phyloP scores from a whole-genome alignment of 2,113 vertebrate species.

The Pterocles gutturalis region DNA sequence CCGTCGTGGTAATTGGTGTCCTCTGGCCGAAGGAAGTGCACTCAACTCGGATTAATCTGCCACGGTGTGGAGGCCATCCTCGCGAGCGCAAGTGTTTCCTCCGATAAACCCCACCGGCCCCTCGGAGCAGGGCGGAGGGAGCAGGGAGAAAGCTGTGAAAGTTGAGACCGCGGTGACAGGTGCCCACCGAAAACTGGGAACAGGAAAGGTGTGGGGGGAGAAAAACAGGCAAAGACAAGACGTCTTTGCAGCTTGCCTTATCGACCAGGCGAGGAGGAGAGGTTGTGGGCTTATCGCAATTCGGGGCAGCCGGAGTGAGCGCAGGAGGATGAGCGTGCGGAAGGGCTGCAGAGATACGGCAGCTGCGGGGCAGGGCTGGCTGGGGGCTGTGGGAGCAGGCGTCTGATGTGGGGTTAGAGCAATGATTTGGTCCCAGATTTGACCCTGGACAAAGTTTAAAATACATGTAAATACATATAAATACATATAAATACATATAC shows the following conservation, averaged over 20 bases:
- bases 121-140: constrained; percentile 31
- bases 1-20: constrained; percentile 97
- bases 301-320: background rate
- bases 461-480: background rate
- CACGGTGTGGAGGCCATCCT: constrained; percentile 94
- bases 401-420: background rate
- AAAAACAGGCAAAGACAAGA: constrained; percentile 58
- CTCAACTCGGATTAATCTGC: constrained; percentile 97
- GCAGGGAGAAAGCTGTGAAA: constrained; percentile 70
- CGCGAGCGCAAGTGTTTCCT: constrained; percentile 96
- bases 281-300: constrained; percentile 73
- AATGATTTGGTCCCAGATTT: background rate
- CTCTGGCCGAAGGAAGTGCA: constrained; percentile 97
- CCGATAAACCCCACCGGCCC: constrained; percentile 89
- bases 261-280: constrained; percentile 67
- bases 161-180: constrained; percentile 85
- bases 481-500: accelerated
- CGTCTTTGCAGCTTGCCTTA: constrained; percentile 80
- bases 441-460: background rate
- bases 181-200: constrained; percentile 89
- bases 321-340: constrained; percentile 30
- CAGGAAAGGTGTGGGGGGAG: constrained; percentile 83
- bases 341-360: constrained; percentile 17
- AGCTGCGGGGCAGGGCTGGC: background rate
- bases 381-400: background rate